Evolutionary conservation across 2,888 invertebrate species (phyloP).

Genomic region (Metacarcinus magister): DNA sequence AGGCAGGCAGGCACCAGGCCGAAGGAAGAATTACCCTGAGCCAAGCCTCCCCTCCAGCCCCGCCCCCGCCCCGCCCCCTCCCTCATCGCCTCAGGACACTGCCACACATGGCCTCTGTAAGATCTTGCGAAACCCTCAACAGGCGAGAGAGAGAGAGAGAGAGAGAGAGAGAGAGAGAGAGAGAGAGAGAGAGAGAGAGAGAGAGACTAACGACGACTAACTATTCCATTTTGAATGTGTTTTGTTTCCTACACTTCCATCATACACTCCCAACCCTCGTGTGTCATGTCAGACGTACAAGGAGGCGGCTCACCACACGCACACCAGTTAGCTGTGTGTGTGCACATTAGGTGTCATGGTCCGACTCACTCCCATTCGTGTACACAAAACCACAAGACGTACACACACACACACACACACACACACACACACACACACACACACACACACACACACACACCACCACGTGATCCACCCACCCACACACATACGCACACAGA

Average conservation of each 20-base stretch:
- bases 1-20: too few species aligned
- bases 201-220: not conserved
- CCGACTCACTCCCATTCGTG: not conserved
- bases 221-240: not conserved
- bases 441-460: too few species aligned
- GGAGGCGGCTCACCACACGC: not conserved
- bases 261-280: not conserved
- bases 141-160: not conserved
- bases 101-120: not conserved
- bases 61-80: not conserved
- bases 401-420: too few species aligned
- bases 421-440: too few species aligned
- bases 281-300: not conserved
- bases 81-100: not conserved
- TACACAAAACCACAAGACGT: slow-evolving; percentile 14
- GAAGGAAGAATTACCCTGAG: not conserved
- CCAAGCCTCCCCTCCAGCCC: not conserved
- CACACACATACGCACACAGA: not conserved
- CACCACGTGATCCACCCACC: slow-evolving; percentile 3
- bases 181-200: not conserved
- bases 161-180: not conserved
- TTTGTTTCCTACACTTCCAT: not conserved
- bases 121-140: not conserved
- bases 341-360: not conserved
- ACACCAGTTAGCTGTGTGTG: not conserved